Percentiles rank a stretch among this genome's conserved stretches.
phyloP scores from a whole-genome alignment of 2,888 invertebrate genomes.

The Machimus atricapillus region DNA sequence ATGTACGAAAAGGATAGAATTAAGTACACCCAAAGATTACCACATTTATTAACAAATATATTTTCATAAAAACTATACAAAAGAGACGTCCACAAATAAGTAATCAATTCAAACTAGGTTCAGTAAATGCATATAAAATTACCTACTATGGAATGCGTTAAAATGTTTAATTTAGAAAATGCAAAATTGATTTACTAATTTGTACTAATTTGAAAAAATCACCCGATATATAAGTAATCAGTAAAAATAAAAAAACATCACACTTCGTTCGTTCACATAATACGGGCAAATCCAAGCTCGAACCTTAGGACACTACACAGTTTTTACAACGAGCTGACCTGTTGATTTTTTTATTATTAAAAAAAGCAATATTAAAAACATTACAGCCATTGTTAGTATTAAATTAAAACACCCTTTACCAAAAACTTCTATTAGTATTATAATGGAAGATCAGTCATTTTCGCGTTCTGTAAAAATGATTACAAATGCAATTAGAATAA shows the following conservation, averaged over 20 bases:
- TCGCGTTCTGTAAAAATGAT: not conserved
- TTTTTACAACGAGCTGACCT: not conserved
- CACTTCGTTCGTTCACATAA: not conserved
- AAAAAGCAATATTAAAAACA: not conserved
- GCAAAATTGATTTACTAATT: not conserved
- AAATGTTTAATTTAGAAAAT: not conserved
- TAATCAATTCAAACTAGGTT: not conserved
- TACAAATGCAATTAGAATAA: not conserved
- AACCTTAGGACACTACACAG: not conserved
- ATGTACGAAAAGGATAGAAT: not conserved
- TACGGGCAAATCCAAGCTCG: not conserved
- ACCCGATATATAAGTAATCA: not conserved
- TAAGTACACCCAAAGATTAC: not conserved
- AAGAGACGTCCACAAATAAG: not conserved
- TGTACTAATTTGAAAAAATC: not conserved
- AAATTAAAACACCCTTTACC: not conserved
- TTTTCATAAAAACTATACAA: not conserved
- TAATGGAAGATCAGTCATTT: not conserved
- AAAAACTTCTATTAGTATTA: not conserved
- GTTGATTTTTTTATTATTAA: constrained; percentile 6
- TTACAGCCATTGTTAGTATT: not conserved
- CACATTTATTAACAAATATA: not conserved
- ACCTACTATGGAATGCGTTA: not conserved
- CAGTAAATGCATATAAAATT: not conserved
- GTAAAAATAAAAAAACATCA: not conserved